Evolutionary conservation across 1,140 invertebrate species (phyloP).

Genomic region (Theocolax elegans): DNA sequence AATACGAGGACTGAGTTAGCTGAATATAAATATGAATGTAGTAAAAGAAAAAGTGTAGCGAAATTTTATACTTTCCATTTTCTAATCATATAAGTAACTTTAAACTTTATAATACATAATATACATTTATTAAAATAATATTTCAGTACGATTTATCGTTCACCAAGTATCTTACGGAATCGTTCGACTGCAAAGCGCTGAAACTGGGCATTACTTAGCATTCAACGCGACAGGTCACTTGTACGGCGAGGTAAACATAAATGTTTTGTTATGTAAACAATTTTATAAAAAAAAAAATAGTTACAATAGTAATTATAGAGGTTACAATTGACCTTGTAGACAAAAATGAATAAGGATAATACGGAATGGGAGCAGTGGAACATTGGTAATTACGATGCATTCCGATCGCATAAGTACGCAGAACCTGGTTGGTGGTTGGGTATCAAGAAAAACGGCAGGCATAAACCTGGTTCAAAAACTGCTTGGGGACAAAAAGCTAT

Average conservation of each 20-base stretch:
- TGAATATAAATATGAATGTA: too few relatives aligned
- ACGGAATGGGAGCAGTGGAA: conserved; percentile 73
- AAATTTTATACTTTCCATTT: too few relatives aligned
- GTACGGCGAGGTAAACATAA: conserved; percentile 70
- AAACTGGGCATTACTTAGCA: conserved; percentile 71
- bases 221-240: conserved; percentile 73
- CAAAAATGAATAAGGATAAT: conserved; percentile 65
- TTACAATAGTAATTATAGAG: too few relatives aligned
- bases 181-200: conserved; percentile 70
- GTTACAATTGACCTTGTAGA: too few relatives aligned
- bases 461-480: conserved; percentile 71
- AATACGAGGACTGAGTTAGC: too few relatives aligned
- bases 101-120: too few relatives aligned
- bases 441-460: conserved; percentile 73
- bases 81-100: too few relatives aligned
- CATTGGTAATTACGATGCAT: conserved; percentile 71
- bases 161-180: conserved; percentile 66
- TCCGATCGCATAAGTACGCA: conserved; percentile 71
- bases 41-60: too few relatives aligned
- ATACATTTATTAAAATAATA: too few relatives aligned
- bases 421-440: conserved; percentile 74
- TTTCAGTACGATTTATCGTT: conserved; percentile 71
- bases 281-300: too few relatives aligned
- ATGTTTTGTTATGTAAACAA: too few relatives aligned
- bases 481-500: conserved; percentile 73